Conservation (phyloP, 2,113 vertebrate genomes). For the Anarhynchus alexandrinus region DNA sequence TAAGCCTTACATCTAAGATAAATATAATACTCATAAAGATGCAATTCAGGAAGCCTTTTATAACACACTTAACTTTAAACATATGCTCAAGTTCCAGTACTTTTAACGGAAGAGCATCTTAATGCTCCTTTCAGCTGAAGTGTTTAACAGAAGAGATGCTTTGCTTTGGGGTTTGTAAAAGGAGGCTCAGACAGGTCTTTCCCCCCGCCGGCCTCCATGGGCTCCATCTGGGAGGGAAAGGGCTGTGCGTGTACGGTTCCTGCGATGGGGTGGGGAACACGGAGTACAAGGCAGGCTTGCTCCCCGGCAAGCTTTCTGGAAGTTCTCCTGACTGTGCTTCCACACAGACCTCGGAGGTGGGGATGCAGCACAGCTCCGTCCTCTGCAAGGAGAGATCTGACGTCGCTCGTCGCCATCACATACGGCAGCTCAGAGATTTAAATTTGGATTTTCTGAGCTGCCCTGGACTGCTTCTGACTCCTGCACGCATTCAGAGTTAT, state of each 20-base stretch:
- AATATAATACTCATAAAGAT: neutral
- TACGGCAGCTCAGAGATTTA: neutral
- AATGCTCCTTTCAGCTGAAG: neutral
- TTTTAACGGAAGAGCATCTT: neutral
- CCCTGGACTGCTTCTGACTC: neutral
- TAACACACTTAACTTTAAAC: neutral
- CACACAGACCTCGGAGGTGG: neutral
- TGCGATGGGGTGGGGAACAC: accelerated
- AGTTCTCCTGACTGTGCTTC: neutral
- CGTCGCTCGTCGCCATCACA: accelerated
- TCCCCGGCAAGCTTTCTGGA: neutral
- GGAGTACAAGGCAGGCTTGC: accelerated
- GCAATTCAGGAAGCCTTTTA: neutral
- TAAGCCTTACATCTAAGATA: neutral
- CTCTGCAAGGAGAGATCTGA: neutral
- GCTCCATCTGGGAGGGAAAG: neutral
- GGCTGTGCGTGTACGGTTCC: accelerated
- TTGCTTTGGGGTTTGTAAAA: neutral
- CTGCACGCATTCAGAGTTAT: neutral
- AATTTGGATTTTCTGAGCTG: neutral
- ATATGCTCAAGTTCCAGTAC: neutral
- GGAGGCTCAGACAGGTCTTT: neutral
- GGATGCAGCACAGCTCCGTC: accelerated
- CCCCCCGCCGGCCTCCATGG: neutral
- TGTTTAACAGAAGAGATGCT: neutral